Base-by-base conservation (phyloP, 53 echinoderm and acorn worm species). In the Hippasteria phrygiana region DNA sequence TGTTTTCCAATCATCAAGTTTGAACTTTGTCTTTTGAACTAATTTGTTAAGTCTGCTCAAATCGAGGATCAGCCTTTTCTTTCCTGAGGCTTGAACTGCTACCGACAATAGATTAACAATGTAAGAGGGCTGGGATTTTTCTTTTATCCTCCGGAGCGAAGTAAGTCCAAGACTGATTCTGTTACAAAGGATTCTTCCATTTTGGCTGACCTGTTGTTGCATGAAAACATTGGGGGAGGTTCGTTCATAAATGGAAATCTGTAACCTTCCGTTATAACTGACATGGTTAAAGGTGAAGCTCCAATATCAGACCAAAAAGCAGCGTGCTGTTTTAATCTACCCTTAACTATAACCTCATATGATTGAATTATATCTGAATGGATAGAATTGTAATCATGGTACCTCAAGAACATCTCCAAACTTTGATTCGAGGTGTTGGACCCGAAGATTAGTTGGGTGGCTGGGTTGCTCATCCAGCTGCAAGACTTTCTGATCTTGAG, bases 1-100 rank as follows among this genome's bases (percentile, higher is more conserved):
- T 62, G 18, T 62, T n/a, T 22, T 62, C 62, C 62, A 62, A 22
- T 62, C 62, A 20, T 62, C 62, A n/a, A 62, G 17, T 62, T 62
- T 62, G 62, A 62, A 62, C 13, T 14, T 10, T 14, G 17, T 22
- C 5, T 14, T 62, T 5, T 22, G 62, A 5, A 62, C 62, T 11
- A 20, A 62, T n/a, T 62, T 62, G 22, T 62, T 62, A 4, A 62
- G 62, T 62, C 62, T 62, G 62, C 24, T 14, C 5, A 62, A n/a
- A 62, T 62, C 62, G 4, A 62, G 24, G 22, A 62, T 62, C 5
- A 62, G 22, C 22, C 62, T 10, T 62, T 62, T 62, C 62, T 62
- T 62, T n/a, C 62, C 62, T 5, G 62, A 62, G 17, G 62, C 17
- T 20, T 62, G 62, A 62, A 22, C 18, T 5, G 62, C 62, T 14